Evolutionary conservation across 2,113 vertebrate genomes (phyloP).

Genomic region (Dunckerocampus dactyliophorus): DNA sequence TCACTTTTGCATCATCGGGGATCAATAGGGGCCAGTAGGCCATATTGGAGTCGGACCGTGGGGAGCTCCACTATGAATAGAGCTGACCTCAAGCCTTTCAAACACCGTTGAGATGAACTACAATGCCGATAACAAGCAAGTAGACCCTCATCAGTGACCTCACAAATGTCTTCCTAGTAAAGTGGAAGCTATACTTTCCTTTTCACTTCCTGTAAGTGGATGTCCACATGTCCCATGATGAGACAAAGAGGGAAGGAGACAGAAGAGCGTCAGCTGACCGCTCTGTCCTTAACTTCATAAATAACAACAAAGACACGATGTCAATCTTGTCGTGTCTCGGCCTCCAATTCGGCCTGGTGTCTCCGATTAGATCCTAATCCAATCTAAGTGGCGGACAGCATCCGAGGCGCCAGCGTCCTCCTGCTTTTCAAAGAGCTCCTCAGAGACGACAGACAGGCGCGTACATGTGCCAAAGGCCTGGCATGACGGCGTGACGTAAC

Average conservation of each 20-base stretch:
- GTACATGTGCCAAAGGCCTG: conserved; percentile 55
- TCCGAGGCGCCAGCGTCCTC: conserved; percentile 64
- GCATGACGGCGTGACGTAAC: conserved; percentile 50
- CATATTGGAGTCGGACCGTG: too few species aligned
- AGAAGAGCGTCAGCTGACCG: conserved; percentile 41
- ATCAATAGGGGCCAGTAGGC: too few species aligned
- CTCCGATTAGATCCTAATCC: conserved; percentile 69
- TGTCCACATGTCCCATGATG: not conserved
- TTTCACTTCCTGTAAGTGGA: too few species aligned
- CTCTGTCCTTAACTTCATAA: conserved; percentile 40
- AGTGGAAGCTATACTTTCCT: too few species aligned
- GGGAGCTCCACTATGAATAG: too few species aligned
- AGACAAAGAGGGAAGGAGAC: not conserved
- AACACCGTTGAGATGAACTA: too few species aligned
- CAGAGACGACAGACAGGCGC: conserved; percentile 48
- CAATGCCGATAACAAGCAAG: too few species aligned
- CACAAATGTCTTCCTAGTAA: too few species aligned
- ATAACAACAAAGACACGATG: conserved; percentile 44
- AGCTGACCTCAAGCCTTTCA: too few species aligned
- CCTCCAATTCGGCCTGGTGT: conserved; percentile 56
- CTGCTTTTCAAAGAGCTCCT: conserved; percentile 55
- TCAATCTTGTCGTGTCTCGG: conserved; percentile 54
- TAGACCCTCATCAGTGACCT: too few species aligned
- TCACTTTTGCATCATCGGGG: too few species aligned
- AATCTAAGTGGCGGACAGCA: conserved; percentile 64